Base-by-base conservation (phyloP, 1,140 invertebrate species). In the Anagrus nilaparvatae region DNA sequence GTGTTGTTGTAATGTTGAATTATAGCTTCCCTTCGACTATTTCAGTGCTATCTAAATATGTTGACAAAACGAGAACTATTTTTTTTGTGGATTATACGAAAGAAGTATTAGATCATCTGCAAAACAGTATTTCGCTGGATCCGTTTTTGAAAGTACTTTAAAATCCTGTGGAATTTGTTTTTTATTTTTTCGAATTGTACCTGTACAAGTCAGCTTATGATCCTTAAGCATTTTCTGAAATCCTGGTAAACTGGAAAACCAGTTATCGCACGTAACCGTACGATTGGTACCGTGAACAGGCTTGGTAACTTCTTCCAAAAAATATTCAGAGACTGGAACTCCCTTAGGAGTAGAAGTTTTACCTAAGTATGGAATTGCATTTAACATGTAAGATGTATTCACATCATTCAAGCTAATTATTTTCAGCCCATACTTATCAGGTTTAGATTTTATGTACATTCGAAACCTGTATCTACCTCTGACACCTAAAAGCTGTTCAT, bases 181-280 rank as follows among this genome's bases (percentile, higher is more conserved):
- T 57, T 69, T 69, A 46, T 70, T 69, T 57, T 63, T 68, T 45
- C 53, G 58, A 29, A 71, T 34, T 12, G 67, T 71, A 13, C 66
- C 68, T 12, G 69, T 50, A 39, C 63, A 51, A 21, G 61, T 61
- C 31, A 71, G 44, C 41, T 48, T 43, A 21, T 34, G 31, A 20
- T 50, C 40, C 28, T 58, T 36, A 49, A 40, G 50, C 36, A 66
- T 49, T 38, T 47, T 41, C 33, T 63, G 43, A 20, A 56, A 47
- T 23, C 67, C 45, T 45, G 58, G 38, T 19, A 62, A 43, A 12
- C 62, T 66, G 24, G 46, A 48, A 52, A 69, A 67, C 56, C 60
- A 64, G 46, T 68, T 65, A 39, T 64, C 60, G 23, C 43, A 53
- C 13, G 58, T 63, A 7, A 65, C 38, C 42, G 59, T 61, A 48